Evolutionary conservation across 92 coral and sea anemone species (phyloP).

Genomic region (Hydrozoanthus gracilis): DNA sequence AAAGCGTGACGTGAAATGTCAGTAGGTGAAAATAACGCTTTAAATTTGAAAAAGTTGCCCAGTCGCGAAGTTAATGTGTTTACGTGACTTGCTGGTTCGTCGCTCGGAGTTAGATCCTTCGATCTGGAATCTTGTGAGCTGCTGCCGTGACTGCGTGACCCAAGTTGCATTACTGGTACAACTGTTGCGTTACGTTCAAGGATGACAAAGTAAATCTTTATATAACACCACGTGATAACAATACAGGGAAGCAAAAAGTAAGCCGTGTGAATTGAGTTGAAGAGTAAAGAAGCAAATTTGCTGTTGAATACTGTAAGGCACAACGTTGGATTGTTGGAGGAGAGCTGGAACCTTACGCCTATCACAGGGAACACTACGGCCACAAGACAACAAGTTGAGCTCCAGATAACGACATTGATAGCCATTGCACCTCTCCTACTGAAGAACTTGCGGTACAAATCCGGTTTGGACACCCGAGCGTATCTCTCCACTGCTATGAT

Average conservation of each 20-base stretch:
- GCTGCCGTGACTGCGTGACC: background rate
- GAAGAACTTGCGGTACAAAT: constrained; percentile 23
- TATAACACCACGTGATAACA: constrained; percentile 27
- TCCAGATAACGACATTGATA: constrained; percentile 14
- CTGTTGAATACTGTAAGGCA: constrained; percentile 22
- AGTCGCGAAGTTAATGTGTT: background rate
- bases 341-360: constrained; percentile 15
- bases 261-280: constrained; percentile 32
- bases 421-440: constrained; percentile 24
- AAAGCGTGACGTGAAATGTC: background rate
- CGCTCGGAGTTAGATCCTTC: background rate
- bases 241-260: constrained; percentile 24
- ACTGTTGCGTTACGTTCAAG: constrained; percentile 23
- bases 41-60: background rate
- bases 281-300: background rate
- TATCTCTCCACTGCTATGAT: constrained; percentile 35
- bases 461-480: background rate
- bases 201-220: background rate
- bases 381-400: constrained; percentile 22
- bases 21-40: background rate
- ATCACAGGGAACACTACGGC: constrained; percentile 25
- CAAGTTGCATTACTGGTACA: background rate
- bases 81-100: background rate
- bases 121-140: background rate
- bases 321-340: constrained; percentile 23